phyloP scores from a whole-genome alignment of 35 echinoderm and acorn worm genomes.

The Ptychodera flava region DNA sequence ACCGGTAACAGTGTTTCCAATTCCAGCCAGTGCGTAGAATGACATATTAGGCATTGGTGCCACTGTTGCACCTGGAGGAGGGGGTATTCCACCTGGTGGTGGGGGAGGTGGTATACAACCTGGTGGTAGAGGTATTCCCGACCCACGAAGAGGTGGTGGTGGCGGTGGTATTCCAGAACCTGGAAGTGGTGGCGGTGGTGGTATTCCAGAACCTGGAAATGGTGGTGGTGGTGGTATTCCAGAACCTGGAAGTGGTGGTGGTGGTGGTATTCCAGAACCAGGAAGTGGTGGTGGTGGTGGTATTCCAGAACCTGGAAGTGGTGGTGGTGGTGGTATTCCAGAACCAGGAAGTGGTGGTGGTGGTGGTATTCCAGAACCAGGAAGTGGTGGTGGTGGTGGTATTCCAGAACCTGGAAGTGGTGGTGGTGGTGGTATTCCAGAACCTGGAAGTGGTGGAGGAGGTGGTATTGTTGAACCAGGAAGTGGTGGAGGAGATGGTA shows the following conservation, averaged over 20 bases:
- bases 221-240: conserved; percentile 47
- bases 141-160: conserved; percentile 47
- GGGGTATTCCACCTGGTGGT: conserved; percentile 9
- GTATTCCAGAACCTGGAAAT: conserved; percentile 25
- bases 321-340: conserved; percentile 35
- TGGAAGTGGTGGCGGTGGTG: conserved; percentile 53
- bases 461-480: conserved; percentile 5
- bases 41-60: background rate
- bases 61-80: background rate
- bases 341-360: conserved; percentile 31
- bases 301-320: conserved; percentile 30
- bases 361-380: conserved; percentile 30
- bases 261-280: background rate
- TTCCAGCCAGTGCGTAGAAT: conserved; percentile 17
- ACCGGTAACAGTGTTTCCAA: conserved; percentile 29
- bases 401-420: conserved; percentile 3
- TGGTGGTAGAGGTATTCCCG: conserved; percentile 10
- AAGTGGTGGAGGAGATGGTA: conserved; percentile 12
- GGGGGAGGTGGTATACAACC: conserved; percentile 36
- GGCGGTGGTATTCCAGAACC: conserved; percentile 33
- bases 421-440: conserved; percentile 35
- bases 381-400: conserved; percentile 22
- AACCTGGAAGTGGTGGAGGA: background rate
- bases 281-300: conserved; percentile 45
- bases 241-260: conserved; percentile 16